Conservation (phyloP, 2,113 vertebrate genomes). For the Garra rufa region DNA sequence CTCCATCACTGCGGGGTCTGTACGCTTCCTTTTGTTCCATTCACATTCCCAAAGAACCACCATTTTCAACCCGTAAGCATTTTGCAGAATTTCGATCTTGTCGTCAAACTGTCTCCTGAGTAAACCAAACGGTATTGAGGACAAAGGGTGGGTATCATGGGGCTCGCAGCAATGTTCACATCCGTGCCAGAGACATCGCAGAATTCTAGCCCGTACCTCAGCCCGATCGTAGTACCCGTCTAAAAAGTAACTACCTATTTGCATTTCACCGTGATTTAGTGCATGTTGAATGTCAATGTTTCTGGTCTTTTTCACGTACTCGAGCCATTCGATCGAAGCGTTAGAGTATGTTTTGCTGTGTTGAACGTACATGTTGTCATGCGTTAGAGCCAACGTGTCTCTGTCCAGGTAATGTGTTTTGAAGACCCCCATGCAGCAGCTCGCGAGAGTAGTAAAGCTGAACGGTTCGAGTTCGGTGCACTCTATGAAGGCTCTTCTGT, state of each 20-base stretch:
- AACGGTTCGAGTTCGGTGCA: neutral
- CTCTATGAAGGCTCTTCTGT: neutral
- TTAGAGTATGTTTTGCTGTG: neutral
- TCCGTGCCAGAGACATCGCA: neutral
- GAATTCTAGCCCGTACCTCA: neutral
- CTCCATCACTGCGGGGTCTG: neutral
- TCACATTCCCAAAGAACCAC: neutral
- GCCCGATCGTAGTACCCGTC: too few species aligned
- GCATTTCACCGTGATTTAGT: too few species aligned
- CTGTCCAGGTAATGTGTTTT: neutral
- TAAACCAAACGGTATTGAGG: neutral
- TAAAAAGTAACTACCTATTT: too few species aligned
- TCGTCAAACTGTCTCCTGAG: neutral
- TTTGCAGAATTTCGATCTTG: neutral
- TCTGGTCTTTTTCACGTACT: too few species aligned
- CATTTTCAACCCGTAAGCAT: neutral
- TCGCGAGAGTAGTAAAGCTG: neutral
- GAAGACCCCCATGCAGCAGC: neutral
- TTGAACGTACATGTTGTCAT: neutral
- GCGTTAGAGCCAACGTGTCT: neutral
- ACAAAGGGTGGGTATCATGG: neutral
- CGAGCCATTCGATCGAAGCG: neutral
- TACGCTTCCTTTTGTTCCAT: neutral
- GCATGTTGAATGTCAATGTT: too few species aligned
- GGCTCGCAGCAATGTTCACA: neutral